Evolutionary conservation across 30 jellyfish, hydroid and myxozoan species (phyloP).

Genomic region (Hydra vulgaris): DNA sequence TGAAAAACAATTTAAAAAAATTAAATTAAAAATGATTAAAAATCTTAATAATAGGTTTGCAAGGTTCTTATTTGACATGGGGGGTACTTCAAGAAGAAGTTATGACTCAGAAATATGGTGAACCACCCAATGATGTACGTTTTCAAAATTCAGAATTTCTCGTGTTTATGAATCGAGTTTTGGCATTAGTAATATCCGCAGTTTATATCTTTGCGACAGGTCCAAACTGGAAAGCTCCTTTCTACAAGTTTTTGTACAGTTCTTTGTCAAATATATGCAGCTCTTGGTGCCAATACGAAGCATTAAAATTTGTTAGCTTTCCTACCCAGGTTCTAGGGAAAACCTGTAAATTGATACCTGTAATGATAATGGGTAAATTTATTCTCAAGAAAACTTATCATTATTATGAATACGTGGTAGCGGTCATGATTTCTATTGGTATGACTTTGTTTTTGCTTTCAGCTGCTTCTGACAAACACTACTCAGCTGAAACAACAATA

Average conservation of each 20-base stretch:
- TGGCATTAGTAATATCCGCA: conserved; percentile 67
- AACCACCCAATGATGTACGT: conserved; percentile 27
- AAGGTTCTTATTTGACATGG: conserved; percentile 86
- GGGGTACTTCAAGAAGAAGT: conserved; percentile 92
- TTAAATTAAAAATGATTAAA: background rate
- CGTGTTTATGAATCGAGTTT: conserved; percentile 71
- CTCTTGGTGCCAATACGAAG: conserved; percentile 98
- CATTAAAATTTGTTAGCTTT: conserved; percentile 85
- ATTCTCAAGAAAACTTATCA: conserved; percentile 71
- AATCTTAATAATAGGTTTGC: conserved; percentile 29
- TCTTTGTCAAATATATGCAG: conserved; percentile 86
- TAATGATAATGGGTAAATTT: conserved; percentile 87
- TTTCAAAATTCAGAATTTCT: conserved; percentile 81
- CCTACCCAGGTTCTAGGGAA: conserved; percentile 98
- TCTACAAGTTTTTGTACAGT: conserved; percentile 55
- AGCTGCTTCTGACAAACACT: conserved; percentile 57
- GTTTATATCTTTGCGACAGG: conserved; percentile 35
- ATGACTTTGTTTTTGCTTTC: conserved; percentile 62
- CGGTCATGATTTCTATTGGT: conserved; percentile 71
- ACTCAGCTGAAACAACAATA: conserved; percentile 60
- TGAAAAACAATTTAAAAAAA: too few relatives aligned
- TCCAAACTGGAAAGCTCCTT: conserved; percentile 65
- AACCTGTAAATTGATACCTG: conserved; percentile 93
- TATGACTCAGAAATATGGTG: conserved; percentile 85
- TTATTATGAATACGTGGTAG: conserved; percentile 67